Base-by-base conservation (phyloP, 2,888 invertebrate species). In the Sycophila texana region DNA sequence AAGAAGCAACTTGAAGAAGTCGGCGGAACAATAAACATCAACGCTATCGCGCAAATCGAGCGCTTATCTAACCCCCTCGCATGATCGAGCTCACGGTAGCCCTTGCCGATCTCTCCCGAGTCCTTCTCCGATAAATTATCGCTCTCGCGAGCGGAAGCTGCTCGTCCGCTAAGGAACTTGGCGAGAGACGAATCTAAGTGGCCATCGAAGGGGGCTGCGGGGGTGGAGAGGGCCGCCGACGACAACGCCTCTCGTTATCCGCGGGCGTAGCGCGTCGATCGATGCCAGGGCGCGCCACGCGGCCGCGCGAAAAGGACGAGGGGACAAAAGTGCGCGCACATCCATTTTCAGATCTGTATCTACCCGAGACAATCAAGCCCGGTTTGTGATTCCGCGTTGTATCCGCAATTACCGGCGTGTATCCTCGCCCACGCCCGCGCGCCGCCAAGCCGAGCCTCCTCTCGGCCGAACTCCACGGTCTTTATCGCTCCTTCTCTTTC, bases 221-320 rank as follows among this genome's bases (percentile, higher is more conserved):
- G 22, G 51, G 55, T 14, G 55, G 13, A 60, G 60, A 18, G n/a
- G 73, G 61, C 22, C 4, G 65, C 22, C 49, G 63, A 72, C 65
- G 70, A 81, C 78, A 81, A 72, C 78, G 81, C 63, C 72, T 75
- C 81, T 81, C 81, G 81, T 81, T 81, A 81, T 79, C 77, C 79
- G 57, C 74, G 60, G 20, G n/a, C 70, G 26, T 30, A 51, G 20
- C 20, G 16, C n/a, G 57, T 5, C 73, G 76, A 76, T 73, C 76
- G 76, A 80, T 68, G 65, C 79, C 49, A 51, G 39, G 10, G 30
- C n/a, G 63, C 10, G n/a, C n/a, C n/a, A n/a, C n/a, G n/a, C n/a
- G n/a, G n/a, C n/a, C 30, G n/a, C n/a, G 30, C 10, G 30, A 20
- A 71, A 70, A 60, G 57, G 58, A 66, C 49, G 51, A 60, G 13